Evolutionary conservation across 1,140 invertebrate species (phyloP).

Genomic region (Anoplolepis gracilipes): DNA sequence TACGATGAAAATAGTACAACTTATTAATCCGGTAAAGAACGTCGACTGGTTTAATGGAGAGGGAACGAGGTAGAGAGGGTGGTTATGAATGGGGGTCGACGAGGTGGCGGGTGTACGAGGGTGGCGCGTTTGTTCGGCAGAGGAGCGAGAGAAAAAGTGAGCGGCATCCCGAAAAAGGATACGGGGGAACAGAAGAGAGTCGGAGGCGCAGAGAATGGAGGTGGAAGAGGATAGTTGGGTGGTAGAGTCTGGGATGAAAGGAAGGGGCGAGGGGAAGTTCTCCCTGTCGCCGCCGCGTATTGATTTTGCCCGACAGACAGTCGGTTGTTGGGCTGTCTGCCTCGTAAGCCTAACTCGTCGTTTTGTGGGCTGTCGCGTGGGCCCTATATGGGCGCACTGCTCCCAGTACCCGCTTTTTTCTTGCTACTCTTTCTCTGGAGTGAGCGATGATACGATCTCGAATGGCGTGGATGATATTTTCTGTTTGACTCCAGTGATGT

Average conservation of each 20-base stretch:
- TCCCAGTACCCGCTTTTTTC: constrained; percentile 32
- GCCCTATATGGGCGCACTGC: background rate
- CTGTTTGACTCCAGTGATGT: background rate
- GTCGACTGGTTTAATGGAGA: constrained; percentile 48
- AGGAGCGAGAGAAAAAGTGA: constrained; percentile 54
- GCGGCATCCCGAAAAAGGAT: constrained; percentile 41
- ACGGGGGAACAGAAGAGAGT: constrained; percentile 56
- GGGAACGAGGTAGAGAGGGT: background rate
- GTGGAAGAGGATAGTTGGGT: constrained; percentile 59
- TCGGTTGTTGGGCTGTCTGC: constrained; percentile 78
- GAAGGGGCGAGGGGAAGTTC: constrained; percentile 71
- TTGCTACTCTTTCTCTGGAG: constrained; percentile 3
- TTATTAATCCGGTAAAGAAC: constrained; percentile 72
- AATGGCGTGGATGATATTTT: constrained; percentile 5
- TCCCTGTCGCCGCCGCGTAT: constrained; percentile 83
- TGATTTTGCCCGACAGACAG: constrained; percentile 85
- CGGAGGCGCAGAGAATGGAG: constrained; percentile 60
- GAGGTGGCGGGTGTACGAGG: constrained; percentile 24
- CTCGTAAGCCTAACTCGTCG: constrained; percentile 76
- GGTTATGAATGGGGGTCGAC: constrained; percentile 45
- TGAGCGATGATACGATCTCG: constrained; percentile 18
- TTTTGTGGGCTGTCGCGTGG: constrained; percentile 55
- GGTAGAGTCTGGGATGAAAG: constrained; percentile 63
- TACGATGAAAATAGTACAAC: constrained; percentile 78
- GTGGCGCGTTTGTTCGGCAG: constrained; percentile 50